These are phyloP conservation scores for Cyphotilapia sp. DNA, from an alignment of 2,113 vertebrate genomes.

Conservation along the genomic window DNA sequence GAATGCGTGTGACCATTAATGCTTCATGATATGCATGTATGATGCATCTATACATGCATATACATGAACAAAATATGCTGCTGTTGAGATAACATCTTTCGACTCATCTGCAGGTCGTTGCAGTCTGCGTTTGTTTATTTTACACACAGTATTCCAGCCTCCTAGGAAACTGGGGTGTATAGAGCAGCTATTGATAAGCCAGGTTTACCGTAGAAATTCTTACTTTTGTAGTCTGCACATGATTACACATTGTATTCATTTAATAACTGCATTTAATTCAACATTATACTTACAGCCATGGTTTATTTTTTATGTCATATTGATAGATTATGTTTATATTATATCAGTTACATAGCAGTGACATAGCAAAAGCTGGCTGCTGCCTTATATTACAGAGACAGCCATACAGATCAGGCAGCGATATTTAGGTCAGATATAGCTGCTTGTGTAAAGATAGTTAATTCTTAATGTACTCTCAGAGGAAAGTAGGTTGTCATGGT, in stretches of 20 bases:
- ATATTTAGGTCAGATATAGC: constrained; percentile 39
- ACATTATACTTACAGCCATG: background rate
- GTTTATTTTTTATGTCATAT: background rate
- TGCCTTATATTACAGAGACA: background rate
- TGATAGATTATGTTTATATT: background rate
- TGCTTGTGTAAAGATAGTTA: constrained; percentile 18
- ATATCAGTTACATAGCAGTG: background rate
- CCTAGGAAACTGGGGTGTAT: background rate
- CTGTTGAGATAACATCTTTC: background rate
- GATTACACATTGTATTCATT: background rate
- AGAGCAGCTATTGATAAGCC: background rate
- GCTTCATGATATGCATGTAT: background rate
- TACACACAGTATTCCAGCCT: background rate
- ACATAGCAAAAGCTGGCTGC: background rate
- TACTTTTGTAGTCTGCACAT: background rate
- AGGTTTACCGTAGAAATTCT: background rate
- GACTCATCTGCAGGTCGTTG: background rate
- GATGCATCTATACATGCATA: background rate
- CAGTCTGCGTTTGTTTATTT: background rate
- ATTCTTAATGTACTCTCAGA: constrained; percentile 20
- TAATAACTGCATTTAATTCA: background rate
- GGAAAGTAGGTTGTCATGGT: constrained; percentile 19
- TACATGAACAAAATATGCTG: background rate
- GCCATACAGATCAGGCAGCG: background rate
- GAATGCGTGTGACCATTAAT: background rate